Evolutionary conservation across 2,113 vertebrate genomes (phyloP).

Genomic region (Kobus ellipsiprymnus): DNA sequence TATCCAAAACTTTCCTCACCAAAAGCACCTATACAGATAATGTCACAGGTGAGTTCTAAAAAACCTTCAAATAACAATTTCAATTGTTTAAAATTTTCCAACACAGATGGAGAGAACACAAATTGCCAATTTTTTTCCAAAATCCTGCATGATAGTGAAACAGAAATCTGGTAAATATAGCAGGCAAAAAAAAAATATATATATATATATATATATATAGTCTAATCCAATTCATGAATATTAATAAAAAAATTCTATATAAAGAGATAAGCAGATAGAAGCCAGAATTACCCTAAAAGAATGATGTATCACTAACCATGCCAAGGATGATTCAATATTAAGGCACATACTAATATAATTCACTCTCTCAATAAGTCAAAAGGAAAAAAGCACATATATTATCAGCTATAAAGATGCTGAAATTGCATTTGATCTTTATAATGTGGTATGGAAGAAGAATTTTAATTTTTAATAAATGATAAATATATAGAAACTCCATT

Average conservation of each 20-base stretch:
- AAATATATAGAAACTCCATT: neutral
- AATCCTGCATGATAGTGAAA: neutral
- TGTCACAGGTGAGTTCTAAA: neutral
- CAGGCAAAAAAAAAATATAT: neutral
- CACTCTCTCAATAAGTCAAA: neutral
- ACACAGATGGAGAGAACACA: neutral
- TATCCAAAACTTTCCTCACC: neutral
- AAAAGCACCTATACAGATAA: neutral
- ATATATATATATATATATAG: neutral
- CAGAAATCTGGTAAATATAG: neutral
- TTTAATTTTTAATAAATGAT: neutral
- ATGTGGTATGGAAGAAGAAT: neutral
- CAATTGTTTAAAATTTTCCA: neutral
- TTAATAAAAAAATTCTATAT: neutral
- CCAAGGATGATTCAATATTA: neutral
- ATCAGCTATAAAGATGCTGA: neutral
- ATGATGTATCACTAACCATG: neutral
- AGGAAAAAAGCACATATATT: neutral
- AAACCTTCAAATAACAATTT: neutral
- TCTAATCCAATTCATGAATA: conserved; percentile 31
- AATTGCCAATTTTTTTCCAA: neutral
- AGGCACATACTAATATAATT: neutral
- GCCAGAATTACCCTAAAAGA: neutral
- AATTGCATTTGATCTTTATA: neutral
- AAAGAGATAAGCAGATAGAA: conserved; percentile 33